A percentile compares a stretch with the other conserved stretches of the same genome.
Conservation (phyloP, 1,140 invertebrate genomes). For the Apolygus lucorum region DNA sequence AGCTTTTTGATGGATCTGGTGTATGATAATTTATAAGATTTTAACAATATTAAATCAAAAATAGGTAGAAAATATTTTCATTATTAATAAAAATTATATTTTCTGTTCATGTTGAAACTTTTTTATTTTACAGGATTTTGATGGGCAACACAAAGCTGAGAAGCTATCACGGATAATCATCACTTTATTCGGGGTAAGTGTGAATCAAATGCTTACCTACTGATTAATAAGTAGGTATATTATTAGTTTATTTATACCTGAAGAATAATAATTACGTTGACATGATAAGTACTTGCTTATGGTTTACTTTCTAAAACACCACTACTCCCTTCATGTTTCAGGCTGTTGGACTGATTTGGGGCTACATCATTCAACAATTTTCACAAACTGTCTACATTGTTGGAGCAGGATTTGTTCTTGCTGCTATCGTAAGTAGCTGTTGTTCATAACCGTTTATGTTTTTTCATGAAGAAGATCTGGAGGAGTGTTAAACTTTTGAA, state of each 20-base stretch:
- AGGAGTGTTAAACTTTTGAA: not conserved
- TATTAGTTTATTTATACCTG: not conserved
- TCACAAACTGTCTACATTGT: conserved; percentile 89
- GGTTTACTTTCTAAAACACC: not conserved
- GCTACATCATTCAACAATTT: conserved; percentile 91
- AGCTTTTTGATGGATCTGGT: no score
- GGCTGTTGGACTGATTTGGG: conserved; percentile 80
- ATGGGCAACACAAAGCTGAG: conserved; percentile 81
- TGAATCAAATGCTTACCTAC: not conserved
- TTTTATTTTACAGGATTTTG: conserved; percentile 64
- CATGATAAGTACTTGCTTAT: not conserved
- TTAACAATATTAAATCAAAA: no score
- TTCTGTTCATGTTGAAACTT: no score
- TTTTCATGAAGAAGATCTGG: not conserved
- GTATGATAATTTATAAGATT: no score
- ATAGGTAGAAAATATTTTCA: no score
- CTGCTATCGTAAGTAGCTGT: conserved; percentile 58
- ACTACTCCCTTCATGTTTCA: conserved; percentile 32
- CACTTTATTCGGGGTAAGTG: conserved; percentile 68
- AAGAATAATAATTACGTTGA: not conserved
- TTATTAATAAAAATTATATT: no score
- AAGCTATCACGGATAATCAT: conserved; percentile 81
- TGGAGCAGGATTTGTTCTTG: conserved; percentile 79
- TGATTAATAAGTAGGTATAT: not conserved
- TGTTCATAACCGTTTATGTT: conserved; percentile 3